Conservation (phyloP, 92 coral and sea anemone genomes). For the Paragorgia papillata region DNA sequence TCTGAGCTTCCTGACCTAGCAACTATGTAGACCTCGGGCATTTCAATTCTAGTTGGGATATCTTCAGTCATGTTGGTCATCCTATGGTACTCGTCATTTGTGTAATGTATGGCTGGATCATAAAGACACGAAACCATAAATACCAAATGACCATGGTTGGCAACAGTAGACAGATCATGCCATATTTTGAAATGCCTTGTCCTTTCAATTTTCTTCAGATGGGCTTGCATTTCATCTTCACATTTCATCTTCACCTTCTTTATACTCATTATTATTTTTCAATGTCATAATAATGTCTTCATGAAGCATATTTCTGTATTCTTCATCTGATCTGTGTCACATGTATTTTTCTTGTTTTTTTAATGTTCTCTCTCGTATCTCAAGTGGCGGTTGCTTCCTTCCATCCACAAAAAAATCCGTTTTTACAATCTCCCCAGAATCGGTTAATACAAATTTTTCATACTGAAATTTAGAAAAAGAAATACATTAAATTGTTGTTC, state of each 20-base stretch:
- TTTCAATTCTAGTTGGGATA: constrained; percentile 48
- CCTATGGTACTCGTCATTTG: too few species aligned
- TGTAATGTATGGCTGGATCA: too few species aligned
- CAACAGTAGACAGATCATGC: constrained; percentile 62
- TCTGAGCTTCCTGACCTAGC: too few species aligned
- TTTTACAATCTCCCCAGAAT: constrained; percentile 1
- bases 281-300: neutral
- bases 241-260: constrained; percentile 3
- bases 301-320: neutral
- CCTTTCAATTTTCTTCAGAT: too few species aligned
- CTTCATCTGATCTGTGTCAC: neutral
- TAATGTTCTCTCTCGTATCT: neutral
- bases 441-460: neutral
- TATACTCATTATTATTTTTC: neutral
- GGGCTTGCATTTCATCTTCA: constrained; percentile 32
- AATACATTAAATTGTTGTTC: neutral
- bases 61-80: constrained; percentile 21
- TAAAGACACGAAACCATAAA: too few species aligned
- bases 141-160: constrained; percentile 58
- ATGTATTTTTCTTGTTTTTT: neutral
- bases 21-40: constrained; percentile 51
- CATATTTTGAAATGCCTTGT: too few species aligned
- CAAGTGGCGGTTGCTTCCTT: constrained; percentile 1
- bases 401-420: constrained; percentile 4
- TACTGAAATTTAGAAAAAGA: neutral